Percentiles rank a stretch among this genome's conserved stretches.
Evolutionary conservation across 2,797 vertebrate genomes (phyloP).

Genomic region (Spatula versicolor): DNA sequence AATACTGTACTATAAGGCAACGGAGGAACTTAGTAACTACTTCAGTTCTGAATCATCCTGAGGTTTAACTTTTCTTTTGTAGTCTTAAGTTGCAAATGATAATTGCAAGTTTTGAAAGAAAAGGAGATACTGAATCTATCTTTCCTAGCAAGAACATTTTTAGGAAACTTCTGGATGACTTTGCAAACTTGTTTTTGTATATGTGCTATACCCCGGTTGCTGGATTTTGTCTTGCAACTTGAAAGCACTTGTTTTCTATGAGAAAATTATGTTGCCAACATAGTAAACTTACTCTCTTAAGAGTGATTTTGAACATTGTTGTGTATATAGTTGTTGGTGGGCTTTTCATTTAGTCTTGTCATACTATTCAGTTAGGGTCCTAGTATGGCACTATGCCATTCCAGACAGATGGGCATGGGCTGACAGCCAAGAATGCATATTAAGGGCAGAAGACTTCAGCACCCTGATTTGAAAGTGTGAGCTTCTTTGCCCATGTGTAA

Average conservation of each 20-base stretch:
- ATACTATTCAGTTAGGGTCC: not conserved
- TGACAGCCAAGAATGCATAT: not conserved
- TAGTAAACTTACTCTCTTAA: not conserved
- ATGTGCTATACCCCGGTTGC: accelerated
- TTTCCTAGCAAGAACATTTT: not conserved
- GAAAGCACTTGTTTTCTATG: not conserved
- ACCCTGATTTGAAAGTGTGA: not conserved
- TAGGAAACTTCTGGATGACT: not conserved
- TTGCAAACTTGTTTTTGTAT: accelerated
- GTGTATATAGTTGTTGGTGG: not conserved
- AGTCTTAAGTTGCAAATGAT: not conserved
- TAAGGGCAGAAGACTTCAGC: not conserved
- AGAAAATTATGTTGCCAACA: not conserved
- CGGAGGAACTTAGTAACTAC: accelerated
- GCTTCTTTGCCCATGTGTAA: not conserved
- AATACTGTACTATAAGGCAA: not conserved
- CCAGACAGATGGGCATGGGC: slow-evolving; percentile 17
- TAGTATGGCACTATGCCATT: slow-evolving; percentile 12
- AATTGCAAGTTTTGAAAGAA: not conserved
- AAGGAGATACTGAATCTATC: not conserved
- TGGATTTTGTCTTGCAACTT: not conserved
- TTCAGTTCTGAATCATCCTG: not conserved
- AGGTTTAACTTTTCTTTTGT: not conserved
- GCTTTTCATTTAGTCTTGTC: not conserved
- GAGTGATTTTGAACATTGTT: not conserved